A percentile compares a stretch with the other conserved stretches of the same genome.
phyloP scores from a whole-genome alignment of 2,888 invertebrate species.

The Microplitis deprimator region DNA sequence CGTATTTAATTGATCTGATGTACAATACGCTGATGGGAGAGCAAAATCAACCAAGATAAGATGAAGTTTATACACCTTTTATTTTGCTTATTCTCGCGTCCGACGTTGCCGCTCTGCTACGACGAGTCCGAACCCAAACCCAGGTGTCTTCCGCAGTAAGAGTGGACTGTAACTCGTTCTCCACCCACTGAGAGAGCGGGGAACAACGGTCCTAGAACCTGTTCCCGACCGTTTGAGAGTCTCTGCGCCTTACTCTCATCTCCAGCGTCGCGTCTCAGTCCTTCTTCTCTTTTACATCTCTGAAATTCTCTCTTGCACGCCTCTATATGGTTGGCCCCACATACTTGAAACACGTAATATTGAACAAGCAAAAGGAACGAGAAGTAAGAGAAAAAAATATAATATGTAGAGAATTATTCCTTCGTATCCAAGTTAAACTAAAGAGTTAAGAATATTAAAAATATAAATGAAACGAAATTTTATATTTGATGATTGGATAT shows the following conservation, averaged over 20 bases:
- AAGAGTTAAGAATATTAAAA: slow-evolving; percentile 32
- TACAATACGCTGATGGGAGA: not conserved
- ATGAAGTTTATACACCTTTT: slow-evolving; percentile 22
- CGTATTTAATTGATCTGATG: slow-evolving; percentile 38
- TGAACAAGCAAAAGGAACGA: slow-evolving; percentile 52
- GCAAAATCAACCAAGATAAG: slow-evolving; percentile 1
- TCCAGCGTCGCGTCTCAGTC: slow-evolving; percentile 39
- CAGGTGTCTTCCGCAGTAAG: slow-evolving; percentile 61
- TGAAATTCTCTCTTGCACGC: slow-evolving; percentile 47
- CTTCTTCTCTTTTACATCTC: slow-evolving; percentile 40
- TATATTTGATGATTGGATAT: slow-evolving; percentile 16
- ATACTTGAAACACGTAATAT: slow-evolving; percentile 59
- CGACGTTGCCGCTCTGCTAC: slow-evolving; percentile 59
- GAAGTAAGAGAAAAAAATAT: slow-evolving; percentile 28
- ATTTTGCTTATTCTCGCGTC: slow-evolving; percentile 42
- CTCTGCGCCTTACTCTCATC: slow-evolving; percentile 52
- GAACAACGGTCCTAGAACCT: slow-evolving; percentile 64
- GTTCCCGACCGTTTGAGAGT: slow-evolving; percentile 64
- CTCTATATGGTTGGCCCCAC: slow-evolving; percentile 40
- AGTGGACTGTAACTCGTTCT: slow-evolving; percentile 62
- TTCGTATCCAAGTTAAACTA: slow-evolving; percentile 8
- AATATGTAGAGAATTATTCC: slow-evolving; percentile 38
- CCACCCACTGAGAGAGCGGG: slow-evolving; percentile 62
- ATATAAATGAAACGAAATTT: slow-evolving; percentile 27
- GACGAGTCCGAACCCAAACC: slow-evolving; percentile 49